Evolutionary conservation across 2,797 vertebrate genomes (phyloP), one percentile per base, ranked within the genome.

Genomic region (Coilia nasus): DNA sequence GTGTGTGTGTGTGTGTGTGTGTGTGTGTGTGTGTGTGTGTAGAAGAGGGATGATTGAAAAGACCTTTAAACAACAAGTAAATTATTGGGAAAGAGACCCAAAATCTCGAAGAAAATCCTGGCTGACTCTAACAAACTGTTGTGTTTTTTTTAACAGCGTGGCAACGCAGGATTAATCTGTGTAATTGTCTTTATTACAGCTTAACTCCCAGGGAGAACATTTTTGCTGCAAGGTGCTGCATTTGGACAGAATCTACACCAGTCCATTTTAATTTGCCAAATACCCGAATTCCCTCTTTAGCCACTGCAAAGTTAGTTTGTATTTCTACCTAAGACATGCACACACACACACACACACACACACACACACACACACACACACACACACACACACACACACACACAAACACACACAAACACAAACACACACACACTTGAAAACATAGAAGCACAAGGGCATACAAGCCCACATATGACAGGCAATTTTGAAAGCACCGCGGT

Each of bases 221-320:
- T 78, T 44, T 44, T 21, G 19, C 71, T 21, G 71, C 71, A 78
- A 78, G 35, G 19, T 41, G 19, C 31, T 21, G 35, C 19, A 44
- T 41, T 78, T 78, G 71, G 83, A 81, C 59, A 15, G 7, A n/a
- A 25, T 84, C 75, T 54, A 60, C 35, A 21, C 83, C 6, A 44
- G 71, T 81, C 71, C 50, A 81, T n/a, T 57, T 81, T 31, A 35
- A 60, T 84, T 80, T 59, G 17, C 25, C 71, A 82, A 56, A 60
- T 59, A 56, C 56, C 54, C 21, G 28, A 82, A 78, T 78, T 78
- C 71, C 35, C 35, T 41, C 17, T 19, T 17, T 17, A 44, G 60
- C 5, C 7, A 9, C 71, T 44, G 41, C 71, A 78, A 41, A 35
- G 28, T 75, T 75, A 35, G 28, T 75, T 10, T 75, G 14, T 15